Percentiles rank a stretch among this genome's conserved stretches.
Conservation (phyloP, 2,888 invertebrate species). For the Erebia palarica region DNA sequence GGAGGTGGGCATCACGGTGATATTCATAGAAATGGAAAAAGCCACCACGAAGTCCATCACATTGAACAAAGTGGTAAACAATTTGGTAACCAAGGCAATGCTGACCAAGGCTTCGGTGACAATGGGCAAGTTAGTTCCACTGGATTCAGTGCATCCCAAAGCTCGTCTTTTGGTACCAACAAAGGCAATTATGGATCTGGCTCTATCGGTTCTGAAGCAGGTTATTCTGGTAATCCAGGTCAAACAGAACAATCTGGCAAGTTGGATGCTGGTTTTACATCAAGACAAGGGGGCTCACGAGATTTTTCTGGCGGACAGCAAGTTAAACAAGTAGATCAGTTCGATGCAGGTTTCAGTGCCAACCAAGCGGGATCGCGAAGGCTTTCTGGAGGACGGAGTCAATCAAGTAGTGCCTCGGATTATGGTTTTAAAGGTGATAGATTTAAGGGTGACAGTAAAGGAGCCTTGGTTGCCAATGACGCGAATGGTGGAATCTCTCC, state of each 20-base stretch:
- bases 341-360: not conserved
- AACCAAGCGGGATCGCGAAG: not conserved
- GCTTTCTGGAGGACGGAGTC: not conserved
- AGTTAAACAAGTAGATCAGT: not conserved
- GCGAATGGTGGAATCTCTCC: slow-evolving; percentile 7
- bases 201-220: slow-evolving; percentile 11
- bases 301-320: slow-evolving; percentile 3
- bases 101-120: slow-evolving; percentile 27
- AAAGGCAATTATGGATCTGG: slow-evolving; percentile 22
- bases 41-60: slow-evolving; percentile 49
- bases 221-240: slow-evolving; percentile 1
- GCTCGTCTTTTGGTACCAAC: slow-evolving; percentile 28
- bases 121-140: slow-evolving; percentile 14
- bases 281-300: not conserved
- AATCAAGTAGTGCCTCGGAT: not conserved
- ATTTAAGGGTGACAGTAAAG: not conserved
- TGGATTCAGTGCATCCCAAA: slow-evolving; percentile 18
- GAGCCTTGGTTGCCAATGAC: not conserved
- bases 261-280: not conserved
- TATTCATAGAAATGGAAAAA: slow-evolving; percentile 31
- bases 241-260: not conserved
- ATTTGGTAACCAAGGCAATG: slow-evolving; percentile 30
- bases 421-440: slow-evolving; percentile 3
- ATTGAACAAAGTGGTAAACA: slow-evolving; percentile 45
- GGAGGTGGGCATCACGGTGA: not conserved